These are phyloP conservation scores for Congeria kusceri DNA, from an alignment of 2,888 invertebrate species.

Conservation along the genomic window DNA sequence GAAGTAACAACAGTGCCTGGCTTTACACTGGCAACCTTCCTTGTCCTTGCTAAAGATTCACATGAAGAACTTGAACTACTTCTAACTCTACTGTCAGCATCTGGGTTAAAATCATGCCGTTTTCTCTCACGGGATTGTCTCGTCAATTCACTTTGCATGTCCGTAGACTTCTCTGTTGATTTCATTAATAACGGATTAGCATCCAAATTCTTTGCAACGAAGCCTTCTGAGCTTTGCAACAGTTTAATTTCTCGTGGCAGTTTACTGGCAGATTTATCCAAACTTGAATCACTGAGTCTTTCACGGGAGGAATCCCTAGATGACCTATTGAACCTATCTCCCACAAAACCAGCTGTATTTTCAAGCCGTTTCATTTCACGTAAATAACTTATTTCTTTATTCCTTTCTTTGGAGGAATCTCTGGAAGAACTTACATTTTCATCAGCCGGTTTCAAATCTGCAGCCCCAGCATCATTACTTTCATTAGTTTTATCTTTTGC, in stretches of 20 bases:
- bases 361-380: conserved; percentile 25
- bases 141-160: not conserved
- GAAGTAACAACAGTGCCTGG: not conserved
- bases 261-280: not conserved
- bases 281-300: not conserved
- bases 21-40: not conserved
- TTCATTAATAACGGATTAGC: not conserved
- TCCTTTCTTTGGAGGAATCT: not conserved
- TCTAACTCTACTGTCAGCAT: not conserved
- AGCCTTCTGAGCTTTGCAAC: conserved; percentile 4
- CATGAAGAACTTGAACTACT: conserved; percentile 1
- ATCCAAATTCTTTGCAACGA: not conserved
- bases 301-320: not conserved
- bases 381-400: not conserved
- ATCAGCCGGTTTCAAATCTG: not conserved
- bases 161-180: not conserved
- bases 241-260: conserved; percentile 15
- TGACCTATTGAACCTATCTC: not conserved
- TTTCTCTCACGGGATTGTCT: not conserved
- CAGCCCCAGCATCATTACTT: not conserved
- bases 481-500: not conserved
- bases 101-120: not conserved
- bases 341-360: conserved; percentile 15
- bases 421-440: not conserved
- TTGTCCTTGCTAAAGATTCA: not conserved